These are phyloP conservation scores for Enteromius radiatus DNA, from an alignment of 2,797 vertebrate species.

Conservation along the genomic window DNA sequence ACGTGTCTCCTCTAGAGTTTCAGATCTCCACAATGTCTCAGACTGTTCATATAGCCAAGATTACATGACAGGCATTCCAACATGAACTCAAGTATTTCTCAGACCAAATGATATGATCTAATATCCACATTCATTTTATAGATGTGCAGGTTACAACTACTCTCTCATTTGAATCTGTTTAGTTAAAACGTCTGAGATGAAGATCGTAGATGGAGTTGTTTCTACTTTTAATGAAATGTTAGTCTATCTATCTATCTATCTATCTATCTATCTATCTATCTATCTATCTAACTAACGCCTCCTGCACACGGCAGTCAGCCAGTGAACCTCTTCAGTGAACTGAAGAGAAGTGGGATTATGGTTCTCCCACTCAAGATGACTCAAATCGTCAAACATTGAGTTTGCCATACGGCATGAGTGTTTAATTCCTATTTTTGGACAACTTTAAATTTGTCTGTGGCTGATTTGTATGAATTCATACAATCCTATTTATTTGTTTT, in stretches of 20 bases:
- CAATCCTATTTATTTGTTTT: not conserved
- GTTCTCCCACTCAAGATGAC: conserved; percentile 68
- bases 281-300: not conserved
- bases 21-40: no score
- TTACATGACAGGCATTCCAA: not conserved
- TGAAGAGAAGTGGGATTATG: conserved; percentile 59
- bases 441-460: not conserved
- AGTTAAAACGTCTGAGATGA: not conserved
- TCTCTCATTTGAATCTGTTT: not conserved
- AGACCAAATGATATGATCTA: not conserved
- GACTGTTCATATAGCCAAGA: not conserved
- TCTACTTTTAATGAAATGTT: not conserved
- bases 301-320: not conserved
- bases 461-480: no score
- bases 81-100: not conserved
- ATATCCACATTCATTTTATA: not conserved
- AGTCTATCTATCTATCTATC: not conserved
- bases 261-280: conserved; percentile 4
- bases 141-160: not conserved
- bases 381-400: conserved; percentile 65
- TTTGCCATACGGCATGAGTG: conserved; percentile 38
- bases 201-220: not conserved
- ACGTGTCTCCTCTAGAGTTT: not conserved
- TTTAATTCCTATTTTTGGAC: conserved; percentile 10
- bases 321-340: conserved; percentile 40